These are phyloP conservation scores for Drosophila leonis DNA, from an alignment of 2,888 invertebrate species.

Conservation along the genomic window DNA sequence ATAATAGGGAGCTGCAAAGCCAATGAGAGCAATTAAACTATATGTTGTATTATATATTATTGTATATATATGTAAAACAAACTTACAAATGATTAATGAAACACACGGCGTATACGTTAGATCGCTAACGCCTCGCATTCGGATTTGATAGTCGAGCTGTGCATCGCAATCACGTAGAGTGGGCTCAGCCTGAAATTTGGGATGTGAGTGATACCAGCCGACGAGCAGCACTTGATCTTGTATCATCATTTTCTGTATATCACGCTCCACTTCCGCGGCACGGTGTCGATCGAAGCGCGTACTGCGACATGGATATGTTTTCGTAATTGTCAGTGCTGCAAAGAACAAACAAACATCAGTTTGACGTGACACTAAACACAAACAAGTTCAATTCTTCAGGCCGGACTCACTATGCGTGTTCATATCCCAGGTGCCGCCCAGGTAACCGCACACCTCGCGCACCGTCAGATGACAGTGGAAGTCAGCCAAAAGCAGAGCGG, in stretches of 20 bases:
- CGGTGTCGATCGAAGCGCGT: slow-evolving; percentile 92
- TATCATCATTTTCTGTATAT: slow-evolving; percentile 94
- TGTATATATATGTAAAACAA: not conserved
- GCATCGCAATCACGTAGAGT: slow-evolving; percentile 95
- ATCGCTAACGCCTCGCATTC: slow-evolving; percentile 96
- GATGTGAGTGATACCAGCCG: slow-evolving; percentile 99
- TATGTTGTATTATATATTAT: too few species aligned
- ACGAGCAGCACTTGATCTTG: slow-evolving; percentile 92
- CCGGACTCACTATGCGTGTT: slow-evolving; percentile 94
- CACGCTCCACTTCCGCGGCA: slow-evolving; percentile 91
- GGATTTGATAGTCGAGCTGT: slow-evolving; percentile 97
- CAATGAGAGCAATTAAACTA: not conserved
- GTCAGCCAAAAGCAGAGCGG: slow-evolving; percentile 94
- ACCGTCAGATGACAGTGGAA: slow-evolving; percentile 97
- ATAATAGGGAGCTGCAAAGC: slow-evolving; percentile 91
- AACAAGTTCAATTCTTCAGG: slow-evolving; percentile 10
- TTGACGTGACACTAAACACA: not conserved
- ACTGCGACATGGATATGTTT: slow-evolving; percentile 95
- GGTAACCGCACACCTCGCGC: slow-evolving; percentile 97
- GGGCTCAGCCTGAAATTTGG: slow-evolving; percentile 94
- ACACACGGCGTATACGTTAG: slow-evolving; percentile 97
- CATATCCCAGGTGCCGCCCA: slow-evolving; percentile 98
- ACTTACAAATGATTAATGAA: slow-evolving; percentile 95
- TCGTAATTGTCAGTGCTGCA: slow-evolving; percentile 93
- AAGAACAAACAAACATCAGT: slow-evolving; percentile 4